These are phyloP conservation scores for Fundulus diaphanus DNA, from an alignment of 2,797 vertebrate genomes.

Conservation along the genomic window DNA sequence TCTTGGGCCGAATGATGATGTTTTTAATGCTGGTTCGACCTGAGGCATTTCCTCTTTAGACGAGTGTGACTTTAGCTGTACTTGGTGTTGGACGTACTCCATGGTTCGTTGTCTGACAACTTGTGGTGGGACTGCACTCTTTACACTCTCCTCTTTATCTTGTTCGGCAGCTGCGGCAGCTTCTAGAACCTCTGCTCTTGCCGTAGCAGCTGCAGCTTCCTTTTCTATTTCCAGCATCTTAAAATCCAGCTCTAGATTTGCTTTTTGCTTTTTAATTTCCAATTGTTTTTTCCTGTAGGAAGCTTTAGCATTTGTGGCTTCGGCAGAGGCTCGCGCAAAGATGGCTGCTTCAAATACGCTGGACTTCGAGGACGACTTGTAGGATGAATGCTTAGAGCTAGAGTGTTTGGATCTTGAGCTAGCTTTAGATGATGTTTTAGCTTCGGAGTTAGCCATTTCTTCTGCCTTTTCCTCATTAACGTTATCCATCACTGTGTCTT, in stretches of 20 bases:
- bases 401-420: too few relatives aligned
- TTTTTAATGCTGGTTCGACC: too few relatives aligned
- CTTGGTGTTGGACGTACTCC: too few relatives aligned
- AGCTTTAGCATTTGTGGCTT: neutral
- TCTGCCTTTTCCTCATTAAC: neutral
- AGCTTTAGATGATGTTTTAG: neutral
- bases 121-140: neutral
- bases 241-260: neutral
- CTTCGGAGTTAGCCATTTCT: neutral
- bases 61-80: too few relatives aligned
- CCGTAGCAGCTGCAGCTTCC: neutral
- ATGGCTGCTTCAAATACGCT: neutral
- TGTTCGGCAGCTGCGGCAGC: neutral
- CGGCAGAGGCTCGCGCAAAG: neutral
- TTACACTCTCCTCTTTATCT: neutral
- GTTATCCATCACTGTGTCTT: neutral
- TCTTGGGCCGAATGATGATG: too few relatives aligned
- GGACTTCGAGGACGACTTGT: neutral
- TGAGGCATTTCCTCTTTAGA: too few relatives aligned
- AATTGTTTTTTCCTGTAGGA: neutral
- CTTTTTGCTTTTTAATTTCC: neutral
- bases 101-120: neutral
- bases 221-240: conserved; percentile 1
- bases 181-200: conserved; percentile 1
- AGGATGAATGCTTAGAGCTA: neutral